Evolutionary conservation across 2,888 invertebrate genomes (phyloP).

Genomic region (Eulithis testata): DNA sequence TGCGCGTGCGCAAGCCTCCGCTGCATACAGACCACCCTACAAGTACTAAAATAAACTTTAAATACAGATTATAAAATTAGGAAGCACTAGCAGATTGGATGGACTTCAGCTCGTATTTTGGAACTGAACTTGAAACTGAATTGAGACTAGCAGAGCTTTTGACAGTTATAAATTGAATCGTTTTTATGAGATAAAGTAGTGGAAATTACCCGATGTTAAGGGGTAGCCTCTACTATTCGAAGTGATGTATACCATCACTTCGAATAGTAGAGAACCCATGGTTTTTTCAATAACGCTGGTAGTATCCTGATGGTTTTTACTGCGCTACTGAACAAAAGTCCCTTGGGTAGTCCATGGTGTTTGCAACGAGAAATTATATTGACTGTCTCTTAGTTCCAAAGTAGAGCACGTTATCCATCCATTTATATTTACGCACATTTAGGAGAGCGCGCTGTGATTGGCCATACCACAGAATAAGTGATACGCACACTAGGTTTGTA

Average conservation of each 20-base stretch:
- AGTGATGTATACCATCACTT: no score
- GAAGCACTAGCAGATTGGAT: slow-evolving; percentile 32
- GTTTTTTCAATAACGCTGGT: no score
- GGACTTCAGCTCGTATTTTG: no score
- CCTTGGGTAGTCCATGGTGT: no score
- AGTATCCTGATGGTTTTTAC: no score
- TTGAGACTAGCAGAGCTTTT: no score
- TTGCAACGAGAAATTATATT: neutral
- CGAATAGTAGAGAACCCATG: no score
- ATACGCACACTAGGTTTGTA: slow-evolving; percentile 8
- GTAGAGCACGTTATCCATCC: slow-evolving; percentile 43
- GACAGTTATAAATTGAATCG: no score
- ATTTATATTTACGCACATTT: slow-evolving; percentile 30
- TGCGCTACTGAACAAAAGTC: no score
- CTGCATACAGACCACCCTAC: slow-evolving; percentile 68
- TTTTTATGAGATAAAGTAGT: no score
- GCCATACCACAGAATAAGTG: slow-evolving; percentile 17
- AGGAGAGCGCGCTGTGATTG: slow-evolving; percentile 34
- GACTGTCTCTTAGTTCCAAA: slow-evolving; percentile 6
- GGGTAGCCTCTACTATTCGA: no score
- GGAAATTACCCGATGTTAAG: no score
- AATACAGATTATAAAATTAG: slow-evolving; percentile 39
- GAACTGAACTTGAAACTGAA: neutral
- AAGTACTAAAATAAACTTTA: slow-evolving; percentile 62
- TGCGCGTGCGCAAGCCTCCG: slow-evolving; percentile 63